Evolutionary conservation across 2,113 vertebrate species (phyloP).

Genomic region (Corynorhinus townsendii): DNA sequence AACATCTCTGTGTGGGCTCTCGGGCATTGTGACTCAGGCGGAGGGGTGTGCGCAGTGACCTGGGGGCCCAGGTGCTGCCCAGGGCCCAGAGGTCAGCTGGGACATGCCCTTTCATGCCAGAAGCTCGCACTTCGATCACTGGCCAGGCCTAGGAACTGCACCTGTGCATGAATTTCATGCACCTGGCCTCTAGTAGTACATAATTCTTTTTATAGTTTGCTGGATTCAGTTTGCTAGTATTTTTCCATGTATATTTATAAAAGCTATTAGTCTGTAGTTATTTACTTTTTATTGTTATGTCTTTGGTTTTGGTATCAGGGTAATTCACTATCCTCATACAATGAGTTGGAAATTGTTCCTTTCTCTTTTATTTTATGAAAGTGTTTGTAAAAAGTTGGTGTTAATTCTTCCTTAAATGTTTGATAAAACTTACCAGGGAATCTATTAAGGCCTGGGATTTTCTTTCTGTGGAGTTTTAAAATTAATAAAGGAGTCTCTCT

Average conservation of each 20-base stretch:
- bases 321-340: not conserved
- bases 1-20: too few species aligned
- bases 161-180: too few species aligned
- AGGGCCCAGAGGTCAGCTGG: too few species aligned
- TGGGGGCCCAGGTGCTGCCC: too few species aligned
- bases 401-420: not conserved
- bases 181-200: not conserved
- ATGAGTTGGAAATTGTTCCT: not conserved
- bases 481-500: not conserved
- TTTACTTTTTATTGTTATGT: not conserved
- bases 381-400: not conserved
- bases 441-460: not conserved
- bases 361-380: not conserved
- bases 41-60: too few species aligned
- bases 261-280: not conserved
- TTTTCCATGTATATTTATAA: not conserved
- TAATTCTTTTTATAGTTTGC: not conserved
- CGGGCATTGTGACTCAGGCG: too few species aligned
- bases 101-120: too few species aligned
- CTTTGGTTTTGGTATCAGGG: not conserved
- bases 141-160: too few species aligned
- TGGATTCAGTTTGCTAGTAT: not conserved
- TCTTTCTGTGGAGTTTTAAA: not conserved
- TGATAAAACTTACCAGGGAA: not conserved
- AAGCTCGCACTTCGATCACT: fast-evolving